These are phyloP conservation scores for Pedetes capensis DNA, from an alignment of 2,113 vertebrate species.

Conservation along the genomic window DNA sequence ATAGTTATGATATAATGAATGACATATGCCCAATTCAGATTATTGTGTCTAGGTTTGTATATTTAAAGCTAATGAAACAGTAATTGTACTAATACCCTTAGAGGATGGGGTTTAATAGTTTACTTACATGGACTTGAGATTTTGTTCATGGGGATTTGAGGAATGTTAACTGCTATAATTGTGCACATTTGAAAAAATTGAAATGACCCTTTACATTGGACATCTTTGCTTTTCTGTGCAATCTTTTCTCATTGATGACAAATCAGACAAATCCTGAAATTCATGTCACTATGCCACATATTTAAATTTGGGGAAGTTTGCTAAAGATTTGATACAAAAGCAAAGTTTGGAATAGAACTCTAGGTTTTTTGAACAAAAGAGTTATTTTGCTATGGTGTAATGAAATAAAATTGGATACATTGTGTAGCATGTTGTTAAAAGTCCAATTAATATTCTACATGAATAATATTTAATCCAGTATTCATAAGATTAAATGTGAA, in stretches of 20 bases:
- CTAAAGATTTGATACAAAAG: background rate
- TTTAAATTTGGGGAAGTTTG: background rate
- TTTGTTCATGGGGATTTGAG: conserved; percentile 40
- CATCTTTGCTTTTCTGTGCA: background rate
- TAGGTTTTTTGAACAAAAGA: conserved; percentile 3
- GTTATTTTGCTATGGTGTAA: background rate
- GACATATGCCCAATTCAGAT: conserved; percentile 62
- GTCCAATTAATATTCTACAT: background rate
- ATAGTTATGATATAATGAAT: conserved; percentile 61
- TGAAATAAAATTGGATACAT: background rate
- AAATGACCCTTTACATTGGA: background rate
- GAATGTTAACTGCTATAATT: conserved; percentile 59
- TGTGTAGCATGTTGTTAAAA: background rate
- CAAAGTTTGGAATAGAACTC: background rate
- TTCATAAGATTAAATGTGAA: background rate
- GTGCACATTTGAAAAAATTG: background rate
- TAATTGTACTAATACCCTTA: conserved; percentile 62
- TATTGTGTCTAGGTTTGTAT: background rate
- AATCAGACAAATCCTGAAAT: background rate
- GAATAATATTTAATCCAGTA: background rate
- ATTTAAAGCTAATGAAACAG: conserved; percentile 65
- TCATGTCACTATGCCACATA: background rate
- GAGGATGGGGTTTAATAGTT: conserved; percentile 59
- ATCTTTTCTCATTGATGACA: background rate
- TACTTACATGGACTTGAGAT: conserved; percentile 49